phyloP scores from a whole-genome alignment of 2,888 invertebrate genomes.

The Lasioglossum vierecki region DNA sequence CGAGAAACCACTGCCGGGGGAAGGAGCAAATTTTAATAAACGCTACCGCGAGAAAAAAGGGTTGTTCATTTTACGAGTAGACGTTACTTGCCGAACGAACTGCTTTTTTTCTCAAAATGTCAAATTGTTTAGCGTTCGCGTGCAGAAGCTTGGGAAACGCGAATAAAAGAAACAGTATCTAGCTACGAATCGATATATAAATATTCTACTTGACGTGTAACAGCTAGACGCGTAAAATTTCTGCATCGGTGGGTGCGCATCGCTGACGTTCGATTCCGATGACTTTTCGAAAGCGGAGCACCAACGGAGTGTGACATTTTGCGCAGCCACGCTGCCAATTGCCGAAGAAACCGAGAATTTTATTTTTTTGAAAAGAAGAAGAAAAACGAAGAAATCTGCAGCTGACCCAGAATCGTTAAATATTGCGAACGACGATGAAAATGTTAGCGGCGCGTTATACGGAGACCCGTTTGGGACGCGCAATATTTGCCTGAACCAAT shows the following conservation, averaged over 20 bases:
- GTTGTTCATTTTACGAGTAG: background rate
- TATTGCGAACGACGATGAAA: slow-evolving; percentile 10
- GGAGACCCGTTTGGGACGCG: background rate
- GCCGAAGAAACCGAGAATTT: background rate
- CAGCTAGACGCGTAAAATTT: background rate
- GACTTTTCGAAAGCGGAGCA: background rate
- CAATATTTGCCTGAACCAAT: slow-evolving; percentile 23
- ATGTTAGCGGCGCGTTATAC: background rate
- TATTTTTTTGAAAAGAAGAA: background rate
- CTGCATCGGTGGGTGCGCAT: background rate
- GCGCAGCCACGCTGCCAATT: background rate
- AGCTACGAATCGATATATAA: background rate
- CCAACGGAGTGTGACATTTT: background rate
- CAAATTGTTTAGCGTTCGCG: background rate
- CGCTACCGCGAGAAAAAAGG: background rate
- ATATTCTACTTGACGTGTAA: background rate
- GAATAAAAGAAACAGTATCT: background rate
- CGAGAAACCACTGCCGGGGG: background rate
- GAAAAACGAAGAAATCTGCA: background rate
- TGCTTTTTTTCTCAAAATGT: background rate
- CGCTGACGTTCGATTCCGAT: background rate
- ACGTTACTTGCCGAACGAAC: background rate
- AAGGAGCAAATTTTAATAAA: background rate
- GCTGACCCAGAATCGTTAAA: slow-evolving; percentile 11
- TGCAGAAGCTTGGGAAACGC: background rate